These are phyloP conservation scores for Rotaria macrura DNA, from an alignment of 2,888 invertebrate genomes.

Conservation along the genomic window DNA sequence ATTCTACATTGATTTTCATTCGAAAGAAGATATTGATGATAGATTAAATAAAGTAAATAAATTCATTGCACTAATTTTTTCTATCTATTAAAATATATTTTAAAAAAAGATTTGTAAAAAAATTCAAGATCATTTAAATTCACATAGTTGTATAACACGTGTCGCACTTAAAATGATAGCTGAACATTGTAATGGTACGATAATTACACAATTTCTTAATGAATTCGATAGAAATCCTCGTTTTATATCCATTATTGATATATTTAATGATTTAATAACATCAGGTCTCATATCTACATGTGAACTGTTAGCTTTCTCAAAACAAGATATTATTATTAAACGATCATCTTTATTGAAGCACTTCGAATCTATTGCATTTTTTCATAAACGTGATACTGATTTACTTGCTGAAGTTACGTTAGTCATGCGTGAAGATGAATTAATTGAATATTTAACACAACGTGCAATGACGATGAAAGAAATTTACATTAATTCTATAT, in stretches of 20 bases:
- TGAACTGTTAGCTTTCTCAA: neutral
- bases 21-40: neutral
- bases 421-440: neutral
- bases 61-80: neutral
- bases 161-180: neutral
- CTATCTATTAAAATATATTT: neutral
- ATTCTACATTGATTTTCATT: neutral
- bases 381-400: slow-evolving; percentile 1
- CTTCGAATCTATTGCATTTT: neutral
- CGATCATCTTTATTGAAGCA: neutral
- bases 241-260: neutral
- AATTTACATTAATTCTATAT: slow-evolving; percentile 8
- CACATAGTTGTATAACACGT: neutral
- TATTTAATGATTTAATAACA: neutral
- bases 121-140: neutral
- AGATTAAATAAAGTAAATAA: neutral
- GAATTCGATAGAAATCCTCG: neutral
- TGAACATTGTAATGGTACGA: neutral
- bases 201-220: neutral
- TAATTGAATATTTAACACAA: neutral
- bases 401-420: neutral
- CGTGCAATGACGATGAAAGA: neutral
- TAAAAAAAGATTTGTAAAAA: neutral
- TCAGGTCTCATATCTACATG: neutral
- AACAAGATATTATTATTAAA: neutral